Evolutionary conservation across 2,888 invertebrate genomes (phyloP).

Genomic region (Drosophila imparisetae): DNA sequence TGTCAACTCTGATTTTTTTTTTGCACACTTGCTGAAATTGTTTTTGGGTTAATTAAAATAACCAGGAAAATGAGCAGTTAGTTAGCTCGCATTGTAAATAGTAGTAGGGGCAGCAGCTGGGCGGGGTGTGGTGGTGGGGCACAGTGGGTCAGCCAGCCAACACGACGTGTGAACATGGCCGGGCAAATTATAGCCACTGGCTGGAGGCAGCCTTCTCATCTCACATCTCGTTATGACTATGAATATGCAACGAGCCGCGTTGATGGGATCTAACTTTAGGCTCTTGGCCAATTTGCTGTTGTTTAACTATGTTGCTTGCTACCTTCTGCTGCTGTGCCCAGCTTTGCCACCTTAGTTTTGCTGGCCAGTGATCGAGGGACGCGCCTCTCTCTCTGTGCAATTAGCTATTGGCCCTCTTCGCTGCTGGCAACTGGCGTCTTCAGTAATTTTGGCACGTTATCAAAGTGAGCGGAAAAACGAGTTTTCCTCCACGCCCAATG

Average conservation of each 20-base stretch:
- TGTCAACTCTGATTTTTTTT: conserved; percentile 57
- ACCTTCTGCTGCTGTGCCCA: not conserved
- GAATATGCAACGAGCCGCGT: conserved; percentile 66
- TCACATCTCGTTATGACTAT: conserved; percentile 66
- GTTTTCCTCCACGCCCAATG: conserved; percentile 53
- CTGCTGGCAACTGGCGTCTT: conserved; percentile 27
- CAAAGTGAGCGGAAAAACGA: conserved; percentile 47
- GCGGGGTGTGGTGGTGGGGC: not conserved
- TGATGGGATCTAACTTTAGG: conserved; percentile 50
- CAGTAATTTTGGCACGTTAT: conserved; percentile 67
- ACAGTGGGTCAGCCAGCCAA: conserved; percentile 49
- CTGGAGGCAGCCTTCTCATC: not conserved
- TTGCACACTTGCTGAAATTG: conserved; percentile 59
- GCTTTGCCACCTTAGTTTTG: not conserved
- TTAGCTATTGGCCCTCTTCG: conserved; percentile 49
- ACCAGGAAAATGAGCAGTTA: conserved; percentile 74
- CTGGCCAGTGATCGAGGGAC: conserved; percentile 36
- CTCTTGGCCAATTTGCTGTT: conserved; percentile 5
- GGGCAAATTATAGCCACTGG: conserved; percentile 54
- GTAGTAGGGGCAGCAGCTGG: too few relatives aligned
- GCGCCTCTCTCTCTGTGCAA: conserved; percentile 38
- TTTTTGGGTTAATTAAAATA: conserved; percentile 73
- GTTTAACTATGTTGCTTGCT: not conserved
- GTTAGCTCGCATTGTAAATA: conserved; percentile 13
- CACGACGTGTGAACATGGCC: conserved; percentile 62